Conservation (phyloP, 2,797 vertebrate genomes). For the Neosilurus mollespiculum region DNA sequence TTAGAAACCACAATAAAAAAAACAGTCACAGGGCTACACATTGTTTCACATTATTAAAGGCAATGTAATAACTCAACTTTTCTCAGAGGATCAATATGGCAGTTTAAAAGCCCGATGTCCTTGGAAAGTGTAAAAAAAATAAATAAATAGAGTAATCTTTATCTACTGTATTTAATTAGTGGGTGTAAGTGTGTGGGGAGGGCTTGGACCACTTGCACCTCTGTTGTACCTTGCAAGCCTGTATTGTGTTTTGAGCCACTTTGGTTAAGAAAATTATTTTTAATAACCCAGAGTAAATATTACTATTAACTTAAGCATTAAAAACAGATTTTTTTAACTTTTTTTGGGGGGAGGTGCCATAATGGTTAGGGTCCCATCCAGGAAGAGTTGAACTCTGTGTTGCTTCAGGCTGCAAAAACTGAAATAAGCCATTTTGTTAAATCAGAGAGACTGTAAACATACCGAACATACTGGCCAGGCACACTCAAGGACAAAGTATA, state of each 20-base stretch:
- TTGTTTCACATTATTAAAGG: not conserved
- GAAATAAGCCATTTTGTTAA: too few relatives aligned
- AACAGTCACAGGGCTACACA: not conserved
- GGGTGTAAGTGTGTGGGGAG: not conserved
- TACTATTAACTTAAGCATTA: too few relatives aligned
- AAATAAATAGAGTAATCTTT: not conserved
- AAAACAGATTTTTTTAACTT: too few relatives aligned
- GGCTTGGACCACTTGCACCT: not conserved
- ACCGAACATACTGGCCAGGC: not conserved
- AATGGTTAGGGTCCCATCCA: too few relatives aligned
- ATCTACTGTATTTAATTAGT: not conserved
- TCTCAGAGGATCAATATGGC: not conserved
- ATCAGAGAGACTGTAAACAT: constrained; percentile 1
- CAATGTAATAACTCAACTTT: not conserved
- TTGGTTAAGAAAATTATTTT: not conserved
- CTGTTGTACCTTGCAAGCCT: not conserved
- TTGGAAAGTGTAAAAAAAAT: not conserved
- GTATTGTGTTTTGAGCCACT: not conserved
- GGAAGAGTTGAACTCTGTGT: too few relatives aligned
- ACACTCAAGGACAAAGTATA: constrained; percentile 25
- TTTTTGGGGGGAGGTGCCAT: too few relatives aligned
- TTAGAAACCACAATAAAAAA: not conserved
- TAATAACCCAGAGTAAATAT: too few relatives aligned
- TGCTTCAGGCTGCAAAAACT: too few relatives aligned
- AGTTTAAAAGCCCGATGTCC: not conserved